Conservation (phyloP, 2,797 vertebrate species). For the Setipinna tenuifilis region DNA sequence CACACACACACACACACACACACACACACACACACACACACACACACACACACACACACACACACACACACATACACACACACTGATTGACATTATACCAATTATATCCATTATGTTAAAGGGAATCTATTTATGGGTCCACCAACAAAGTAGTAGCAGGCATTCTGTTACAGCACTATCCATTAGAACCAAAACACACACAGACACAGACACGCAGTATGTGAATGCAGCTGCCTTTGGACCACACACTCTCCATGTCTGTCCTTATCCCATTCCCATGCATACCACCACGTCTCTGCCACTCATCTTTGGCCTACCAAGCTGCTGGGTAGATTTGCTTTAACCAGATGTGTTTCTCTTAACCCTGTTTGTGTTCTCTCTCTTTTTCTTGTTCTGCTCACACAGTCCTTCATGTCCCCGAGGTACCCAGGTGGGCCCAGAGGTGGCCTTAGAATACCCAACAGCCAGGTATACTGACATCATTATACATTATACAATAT, state of each 20-base stretch:
- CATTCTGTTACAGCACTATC: not conserved
- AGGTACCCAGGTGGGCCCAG: conserved; percentile 95
- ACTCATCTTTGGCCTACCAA: not conserved
- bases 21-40: not conserved
- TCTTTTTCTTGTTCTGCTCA: conserved; percentile 31
- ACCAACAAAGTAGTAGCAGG: not conserved
- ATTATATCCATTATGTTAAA: not conserved
- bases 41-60: conserved; percentile 44
- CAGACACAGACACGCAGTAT: not conserved
- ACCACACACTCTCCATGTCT: not conserved
- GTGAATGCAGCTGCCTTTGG: not conserved
- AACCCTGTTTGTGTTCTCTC: not conserved
- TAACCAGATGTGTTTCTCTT: not conserved
- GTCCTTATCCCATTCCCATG: conserved; percentile 32
- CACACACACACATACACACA: conserved; percentile 31
- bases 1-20: conserved; percentile 7
- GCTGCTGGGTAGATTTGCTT: not conserved
- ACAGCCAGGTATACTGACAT: conserved; percentile 82
- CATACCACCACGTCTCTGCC: conserved; percentile 18
- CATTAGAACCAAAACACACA: not conserved
- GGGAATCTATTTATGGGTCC: not conserved
- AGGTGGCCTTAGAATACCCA: conserved; percentile 94
- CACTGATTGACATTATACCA: not conserved
- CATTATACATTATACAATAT: not conserved
- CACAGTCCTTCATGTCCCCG: conserved; percentile 96